Evolutionary conservation across 2,797 vertebrate genomes (phyloP).

Genomic region (Crax fasciolata): DNA sequence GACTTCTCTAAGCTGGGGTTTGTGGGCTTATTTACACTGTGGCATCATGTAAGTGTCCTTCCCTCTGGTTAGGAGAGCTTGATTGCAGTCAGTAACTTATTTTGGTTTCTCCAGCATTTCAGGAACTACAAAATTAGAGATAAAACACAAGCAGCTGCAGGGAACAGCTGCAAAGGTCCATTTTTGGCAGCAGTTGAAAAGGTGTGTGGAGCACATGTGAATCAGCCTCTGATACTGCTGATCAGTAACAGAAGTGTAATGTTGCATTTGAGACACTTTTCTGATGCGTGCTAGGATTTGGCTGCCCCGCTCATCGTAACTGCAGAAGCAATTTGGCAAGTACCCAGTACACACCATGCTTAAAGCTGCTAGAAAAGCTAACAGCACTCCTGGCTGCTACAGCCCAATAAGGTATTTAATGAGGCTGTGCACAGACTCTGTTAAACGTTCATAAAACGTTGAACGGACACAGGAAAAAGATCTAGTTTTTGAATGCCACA

Average conservation of each 20-base stretch:
- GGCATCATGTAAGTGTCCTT: background rate
- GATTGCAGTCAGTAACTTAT: background rate
- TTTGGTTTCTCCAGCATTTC: background rate
- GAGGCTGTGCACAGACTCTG: background rate
- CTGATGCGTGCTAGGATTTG: background rate
- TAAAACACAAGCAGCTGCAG: slow-evolving; percentile 26
- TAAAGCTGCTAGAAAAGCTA: background rate
- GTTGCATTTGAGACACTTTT: background rate
- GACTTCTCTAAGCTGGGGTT: background rate
- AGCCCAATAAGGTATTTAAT: background rate
- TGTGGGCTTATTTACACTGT: background rate
- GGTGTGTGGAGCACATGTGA: background rate
- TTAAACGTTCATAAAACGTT: background rate
- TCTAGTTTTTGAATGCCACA: background rate
- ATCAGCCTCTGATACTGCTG: background rate
- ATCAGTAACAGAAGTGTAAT: background rate
- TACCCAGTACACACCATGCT: accelerated
- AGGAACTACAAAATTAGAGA: background rate
- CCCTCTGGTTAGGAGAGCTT: background rate
- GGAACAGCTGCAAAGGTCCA: background rate
- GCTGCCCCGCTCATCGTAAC: background rate
- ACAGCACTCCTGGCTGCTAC: background rate
- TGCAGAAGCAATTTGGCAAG: background rate
- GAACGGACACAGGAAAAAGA: background rate
- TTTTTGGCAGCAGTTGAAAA: slow-evolving; percentile 18